Evolutionary conservation across 2,797 vertebrate genomes (phyloP).

Genomic region (Phaenicophaeus curvirostris): DNA sequence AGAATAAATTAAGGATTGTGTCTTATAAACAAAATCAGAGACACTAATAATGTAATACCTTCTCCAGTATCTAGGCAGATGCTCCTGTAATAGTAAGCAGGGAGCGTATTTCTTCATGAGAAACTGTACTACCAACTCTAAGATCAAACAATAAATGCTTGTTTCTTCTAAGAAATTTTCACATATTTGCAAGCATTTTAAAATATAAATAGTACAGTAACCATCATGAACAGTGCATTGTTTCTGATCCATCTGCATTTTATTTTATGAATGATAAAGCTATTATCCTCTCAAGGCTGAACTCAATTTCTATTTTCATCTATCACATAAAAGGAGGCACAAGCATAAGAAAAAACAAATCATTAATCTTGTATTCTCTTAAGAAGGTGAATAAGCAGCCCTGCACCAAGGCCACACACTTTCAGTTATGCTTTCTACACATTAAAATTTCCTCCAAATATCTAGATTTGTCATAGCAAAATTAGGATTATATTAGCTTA

Average conservation of each 20-base stretch:
- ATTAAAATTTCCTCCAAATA: not conserved
- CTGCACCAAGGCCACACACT: not conserved
- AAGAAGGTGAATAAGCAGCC: not conserved
- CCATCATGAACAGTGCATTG: not conserved
- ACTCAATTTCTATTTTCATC: not conserved
- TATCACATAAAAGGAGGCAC: not conserved
- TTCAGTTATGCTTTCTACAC: not conserved
- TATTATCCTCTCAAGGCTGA: not conserved
- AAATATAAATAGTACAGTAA: not conserved
- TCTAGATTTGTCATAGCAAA: not conserved
- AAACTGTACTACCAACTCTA: not conserved
- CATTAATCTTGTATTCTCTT: not conserved
- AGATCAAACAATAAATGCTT: not conserved
- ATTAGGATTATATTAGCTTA: not conserved
- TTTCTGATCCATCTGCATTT: not conserved
- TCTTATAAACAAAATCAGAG: not conserved
- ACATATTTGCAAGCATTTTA: not conserved
- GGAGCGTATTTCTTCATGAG: not conserved
- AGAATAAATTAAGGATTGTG: not conserved
- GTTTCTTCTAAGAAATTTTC: not conserved
- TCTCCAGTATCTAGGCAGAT: not conserved
- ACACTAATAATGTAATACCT: not conserved
- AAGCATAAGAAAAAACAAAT: not conserved
- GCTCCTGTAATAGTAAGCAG: not conserved
- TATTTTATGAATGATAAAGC: not conserved